Conservation (phyloP, 2,888 invertebrate species). For the Macrophya alboannulata region DNA sequence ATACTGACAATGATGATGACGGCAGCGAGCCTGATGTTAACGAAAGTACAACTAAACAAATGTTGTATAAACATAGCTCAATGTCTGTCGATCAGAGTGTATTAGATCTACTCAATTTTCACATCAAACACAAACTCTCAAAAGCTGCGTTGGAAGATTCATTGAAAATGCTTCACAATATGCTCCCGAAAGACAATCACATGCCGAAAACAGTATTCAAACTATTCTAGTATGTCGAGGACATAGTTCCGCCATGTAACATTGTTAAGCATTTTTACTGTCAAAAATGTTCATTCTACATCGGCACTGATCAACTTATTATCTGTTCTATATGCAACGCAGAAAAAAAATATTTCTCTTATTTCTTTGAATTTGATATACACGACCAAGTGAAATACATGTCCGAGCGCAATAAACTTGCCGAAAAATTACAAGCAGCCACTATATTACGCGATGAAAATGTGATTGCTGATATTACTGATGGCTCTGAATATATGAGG, state of each 20-base stretch:
- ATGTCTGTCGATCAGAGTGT: conserved; percentile 30
- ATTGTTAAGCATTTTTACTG: conserved; percentile 59
- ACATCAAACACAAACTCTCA: conserved; percentile 34
- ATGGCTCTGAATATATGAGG: conserved; percentile 57
- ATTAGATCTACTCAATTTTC: conserved; percentile 25
- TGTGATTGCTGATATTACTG: conserved; percentile 47
- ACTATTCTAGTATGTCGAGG: conserved; percentile 49
- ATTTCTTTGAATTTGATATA: conserved; percentile 63
- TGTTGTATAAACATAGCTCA: conserved; percentile 2
- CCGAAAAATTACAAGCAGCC: too few species aligned
- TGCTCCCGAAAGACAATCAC: background rate
- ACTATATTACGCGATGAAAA: too few species aligned
- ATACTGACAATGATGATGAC: too few species aligned
- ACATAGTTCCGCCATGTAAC: conserved; percentile 42
- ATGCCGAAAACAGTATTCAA: conserved; percentile 42
- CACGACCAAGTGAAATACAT: conserved; percentile 55
- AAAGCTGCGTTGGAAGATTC: conserved; percentile 38
- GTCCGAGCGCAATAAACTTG: too few species aligned
- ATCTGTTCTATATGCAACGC: conserved; percentile 58
- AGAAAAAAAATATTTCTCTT: conserved; percentile 38
- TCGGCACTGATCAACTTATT: conserved; percentile 37
- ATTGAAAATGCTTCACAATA: background rate
- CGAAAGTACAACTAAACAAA: background rate
- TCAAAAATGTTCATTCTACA: conserved; percentile 55
- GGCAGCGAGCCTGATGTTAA: background rate